Evolutionary conservation across 2,797 vertebrate genomes (phyloP), one percentile per base, ranked within the genome.

Genomic region (Myripristis jacobus): DNA sequence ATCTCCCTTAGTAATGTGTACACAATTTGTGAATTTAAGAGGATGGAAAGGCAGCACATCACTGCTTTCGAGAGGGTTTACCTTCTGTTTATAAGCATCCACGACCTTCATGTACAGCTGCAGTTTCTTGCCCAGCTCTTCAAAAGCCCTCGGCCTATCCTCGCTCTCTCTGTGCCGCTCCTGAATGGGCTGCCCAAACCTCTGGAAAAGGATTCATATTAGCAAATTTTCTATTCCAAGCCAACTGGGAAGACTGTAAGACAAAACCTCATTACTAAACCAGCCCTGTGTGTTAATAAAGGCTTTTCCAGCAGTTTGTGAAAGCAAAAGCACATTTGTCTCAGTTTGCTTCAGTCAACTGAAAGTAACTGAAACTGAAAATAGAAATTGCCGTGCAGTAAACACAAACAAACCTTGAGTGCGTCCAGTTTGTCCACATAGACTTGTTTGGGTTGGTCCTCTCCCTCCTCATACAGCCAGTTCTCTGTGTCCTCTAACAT

Each of bases 391-490:
- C 8, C 6, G 44, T 22, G 19, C 15, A 63, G 50, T 48, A 43
- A 62, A 38, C 52, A 53, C 15, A 24, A 16, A 46, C 87, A 60
- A 60, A 89, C 97, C 93, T 95, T 96, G 61, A 98, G 94, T 59
- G 95, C 96, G 60, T 95, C 93, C 64, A 98, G 94, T 81, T 97
- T 98, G 85, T 98, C 95, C 89, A 96, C 93, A 62, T 98, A 98
- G 19, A 97, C 85, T 72, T 96, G 95, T 88, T 97, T 98, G 62
- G 95, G 94, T 51, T 98, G 97, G 86, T 98, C 96, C 80, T 97
- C 97, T 81, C 97, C 97, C 48, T 98, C 97, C 88, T 98, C 97
- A 85, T 98, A 98, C 76, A 98, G 94, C 97, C 97, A 98, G 84
- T 94, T 97, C 92, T 97, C 97, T 16, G 95, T 97, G 87, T 96